These are phyloP conservation scores for Phania funesta DNA, from an alignment of 2,888 invertebrate genomes.

Conservation along the genomic window DNA sequence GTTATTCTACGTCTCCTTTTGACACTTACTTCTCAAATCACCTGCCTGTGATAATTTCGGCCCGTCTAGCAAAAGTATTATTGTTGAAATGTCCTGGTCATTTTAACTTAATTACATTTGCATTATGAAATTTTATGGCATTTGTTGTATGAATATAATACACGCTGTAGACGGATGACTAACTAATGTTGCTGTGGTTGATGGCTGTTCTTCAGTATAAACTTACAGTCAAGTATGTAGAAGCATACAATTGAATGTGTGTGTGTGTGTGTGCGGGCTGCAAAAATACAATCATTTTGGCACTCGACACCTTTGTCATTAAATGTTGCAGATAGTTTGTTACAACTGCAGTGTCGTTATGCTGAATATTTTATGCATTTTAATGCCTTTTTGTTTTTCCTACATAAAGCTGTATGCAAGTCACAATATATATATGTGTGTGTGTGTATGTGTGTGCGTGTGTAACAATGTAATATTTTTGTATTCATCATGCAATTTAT, in stretches of 20 bases:
- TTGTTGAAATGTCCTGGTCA: constrained; percentile 64
- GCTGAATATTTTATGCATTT: constrained; percentile 50
- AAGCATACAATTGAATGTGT: neutral
- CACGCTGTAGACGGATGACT: constrained; percentile 1
- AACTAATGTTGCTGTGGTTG: constrained; percentile 54
- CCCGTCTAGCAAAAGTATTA: constrained; percentile 5
- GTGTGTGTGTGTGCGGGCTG: constrained; percentile 10
- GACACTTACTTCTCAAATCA: neutral
- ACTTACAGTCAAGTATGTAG: neutral
- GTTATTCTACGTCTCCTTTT: no score
- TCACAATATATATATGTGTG: neutral
- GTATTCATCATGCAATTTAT: constrained; percentile 4
- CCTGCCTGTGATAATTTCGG: constrained; percentile 1
- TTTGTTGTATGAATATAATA: constrained; percentile 47
- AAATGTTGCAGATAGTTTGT: constrained; percentile 58
- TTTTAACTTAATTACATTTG: constrained; percentile 77
- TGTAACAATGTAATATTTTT: neutral
- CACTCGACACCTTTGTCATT: constrained; percentile 49
- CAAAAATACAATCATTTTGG: constrained; percentile 39
- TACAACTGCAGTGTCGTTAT: constrained; percentile 59
- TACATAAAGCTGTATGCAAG: neutral
- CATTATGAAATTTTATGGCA: constrained; percentile 79
- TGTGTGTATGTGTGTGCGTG: neutral
- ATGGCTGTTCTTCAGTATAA: constrained; percentile 42
- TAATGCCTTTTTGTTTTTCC: constrained; percentile 24